Conservation (phyloP, 2,113 vertebrate genomes). For the Pelodiscus sinensis region DNA sequence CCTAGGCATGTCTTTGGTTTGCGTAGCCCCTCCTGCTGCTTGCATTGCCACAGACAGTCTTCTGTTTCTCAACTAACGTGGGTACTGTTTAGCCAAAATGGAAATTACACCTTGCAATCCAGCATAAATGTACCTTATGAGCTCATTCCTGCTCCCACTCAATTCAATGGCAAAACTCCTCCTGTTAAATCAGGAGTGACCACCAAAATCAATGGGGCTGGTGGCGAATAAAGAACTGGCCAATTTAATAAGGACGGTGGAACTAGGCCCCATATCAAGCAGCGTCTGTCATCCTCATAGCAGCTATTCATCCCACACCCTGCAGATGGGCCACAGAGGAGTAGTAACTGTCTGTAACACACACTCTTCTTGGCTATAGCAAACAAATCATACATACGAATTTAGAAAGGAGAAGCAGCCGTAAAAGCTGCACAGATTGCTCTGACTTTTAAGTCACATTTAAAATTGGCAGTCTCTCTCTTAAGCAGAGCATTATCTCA, state of each 20-base stretch:
- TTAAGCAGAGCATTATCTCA: background rate
- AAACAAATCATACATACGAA: fast-evolving
- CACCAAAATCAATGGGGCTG: background rate
- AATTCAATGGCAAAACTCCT: background rate
- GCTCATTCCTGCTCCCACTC: background rate
- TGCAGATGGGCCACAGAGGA: background rate
- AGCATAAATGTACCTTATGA: background rate
- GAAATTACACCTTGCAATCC: too few species aligned
- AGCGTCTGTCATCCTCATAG: background rate
- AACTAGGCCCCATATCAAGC: background rate
- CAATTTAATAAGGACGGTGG: background rate
- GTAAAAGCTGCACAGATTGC: background rate
- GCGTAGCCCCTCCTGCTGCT: too few species aligned
- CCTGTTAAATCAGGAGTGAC: background rate
- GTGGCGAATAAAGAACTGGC: background rate
- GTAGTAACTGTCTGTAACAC: background rate
- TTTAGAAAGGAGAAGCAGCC: background rate
- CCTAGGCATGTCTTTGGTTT: too few species aligned
- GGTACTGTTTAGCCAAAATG: too few species aligned
- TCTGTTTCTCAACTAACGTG: too few species aligned
- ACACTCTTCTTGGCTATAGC: background rate
- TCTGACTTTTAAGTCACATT: background rate
- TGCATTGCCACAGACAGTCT: too few species aligned
- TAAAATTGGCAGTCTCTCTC: background rate
- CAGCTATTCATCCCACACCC: background rate